Percentiles rank a stretch among this genome's conserved stretches.
phyloP scores from a whole-genome alignment of 2,888 invertebrate genomes.

The Xiphydria camelus region DNA sequence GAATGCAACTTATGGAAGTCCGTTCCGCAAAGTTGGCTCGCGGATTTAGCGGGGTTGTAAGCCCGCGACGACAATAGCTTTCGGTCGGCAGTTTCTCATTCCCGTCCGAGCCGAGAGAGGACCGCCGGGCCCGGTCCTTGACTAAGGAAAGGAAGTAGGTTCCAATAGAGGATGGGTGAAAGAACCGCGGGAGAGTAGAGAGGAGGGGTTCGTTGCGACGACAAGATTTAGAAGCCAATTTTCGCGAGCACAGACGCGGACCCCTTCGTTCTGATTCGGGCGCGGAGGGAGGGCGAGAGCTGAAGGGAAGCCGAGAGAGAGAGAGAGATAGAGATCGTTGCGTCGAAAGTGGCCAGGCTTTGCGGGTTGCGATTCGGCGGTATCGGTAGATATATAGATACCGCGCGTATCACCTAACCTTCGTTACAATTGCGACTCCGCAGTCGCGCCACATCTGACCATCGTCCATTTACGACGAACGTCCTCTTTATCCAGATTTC shows the following conservation, averaged over 20 bases:
- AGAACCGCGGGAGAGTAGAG: slow-evolving; percentile 20
- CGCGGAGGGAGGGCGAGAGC: too few relatives aligned
- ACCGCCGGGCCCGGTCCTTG: too few relatives aligned
- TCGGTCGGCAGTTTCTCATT: slow-evolving; percentile 44
- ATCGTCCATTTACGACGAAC: too few relatives aligned
- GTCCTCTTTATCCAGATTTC: too few relatives aligned
- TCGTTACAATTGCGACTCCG: too few relatives aligned
- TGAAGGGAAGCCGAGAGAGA: slow-evolving; percentile 1
- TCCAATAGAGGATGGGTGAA: slow-evolving; percentile 10
- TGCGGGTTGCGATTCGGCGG: too few relatives aligned
- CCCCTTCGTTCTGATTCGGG: slow-evolving; percentile 26
- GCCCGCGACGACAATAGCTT: slow-evolving; percentile 45
- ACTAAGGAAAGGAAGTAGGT: too few relatives aligned
- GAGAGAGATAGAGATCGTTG: slow-evolving; percentile 1
- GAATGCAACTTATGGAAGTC: slow-evolving; percentile 49
- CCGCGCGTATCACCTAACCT: too few relatives aligned
- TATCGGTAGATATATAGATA: too few relatives aligned
- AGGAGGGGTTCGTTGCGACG: slow-evolving; percentile 42
- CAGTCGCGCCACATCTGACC: too few relatives aligned
- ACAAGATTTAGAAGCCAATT: slow-evolving; percentile 55
- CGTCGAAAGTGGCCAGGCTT: slow-evolving; percentile 1
- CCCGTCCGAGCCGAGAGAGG: slow-evolving; percentile 19
- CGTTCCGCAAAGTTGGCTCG: slow-evolving; percentile 44
- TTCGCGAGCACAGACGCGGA: slow-evolving; percentile 50
- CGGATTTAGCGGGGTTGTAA: slow-evolving; percentile 40